Evolutionary conservation across 2,888 invertebrate species (phyloP).

Genomic region (Erebia palarica): DNA sequence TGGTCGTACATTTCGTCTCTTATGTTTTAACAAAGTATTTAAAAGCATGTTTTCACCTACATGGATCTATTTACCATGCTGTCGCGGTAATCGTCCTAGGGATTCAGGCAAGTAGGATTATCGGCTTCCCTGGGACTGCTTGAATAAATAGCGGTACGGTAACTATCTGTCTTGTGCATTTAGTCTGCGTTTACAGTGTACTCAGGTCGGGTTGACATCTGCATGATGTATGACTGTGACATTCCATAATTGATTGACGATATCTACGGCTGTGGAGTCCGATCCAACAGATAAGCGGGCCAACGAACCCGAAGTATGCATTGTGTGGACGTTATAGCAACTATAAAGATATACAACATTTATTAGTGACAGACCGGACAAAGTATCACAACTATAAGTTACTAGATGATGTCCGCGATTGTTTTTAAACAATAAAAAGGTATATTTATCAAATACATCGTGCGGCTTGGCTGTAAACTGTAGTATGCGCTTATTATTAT

Average conservation of each 20-base stretch:
- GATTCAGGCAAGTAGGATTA: too few relatives aligned
- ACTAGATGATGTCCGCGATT: too few relatives aligned
- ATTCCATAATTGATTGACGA: conserved; percentile 62
- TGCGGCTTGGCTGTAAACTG: too few relatives aligned
- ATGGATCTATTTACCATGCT: too few relatives aligned
- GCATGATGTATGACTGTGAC: conserved; percentile 56
- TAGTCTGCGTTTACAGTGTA: conserved; percentile 34
- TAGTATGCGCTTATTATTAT: too few relatives aligned
- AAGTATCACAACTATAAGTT: not conserved
- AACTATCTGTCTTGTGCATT: not conserved
- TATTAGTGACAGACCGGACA: conserved; percentile 2
- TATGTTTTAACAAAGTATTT: too few relatives aligned
- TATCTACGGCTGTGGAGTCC: conserved; percentile 48
- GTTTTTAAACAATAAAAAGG: too few relatives aligned
- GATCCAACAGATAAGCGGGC: conserved; percentile 39
- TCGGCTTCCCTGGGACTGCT: not conserved
- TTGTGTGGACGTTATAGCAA: conserved; percentile 27
- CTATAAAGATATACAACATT: conserved; percentile 8
- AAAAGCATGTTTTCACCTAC: too few relatives aligned
- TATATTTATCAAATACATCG: too few relatives aligned
- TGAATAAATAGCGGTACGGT: not conserved
- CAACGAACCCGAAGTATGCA: conserved; percentile 37
- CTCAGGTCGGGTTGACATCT: conserved; percentile 41
- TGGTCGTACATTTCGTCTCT: too few relatives aligned
- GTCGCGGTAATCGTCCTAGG: not conserved